phyloP scores from a whole-genome alignment of 2,113 vertebrate genomes.

The Zosterops pallidus region DNA sequence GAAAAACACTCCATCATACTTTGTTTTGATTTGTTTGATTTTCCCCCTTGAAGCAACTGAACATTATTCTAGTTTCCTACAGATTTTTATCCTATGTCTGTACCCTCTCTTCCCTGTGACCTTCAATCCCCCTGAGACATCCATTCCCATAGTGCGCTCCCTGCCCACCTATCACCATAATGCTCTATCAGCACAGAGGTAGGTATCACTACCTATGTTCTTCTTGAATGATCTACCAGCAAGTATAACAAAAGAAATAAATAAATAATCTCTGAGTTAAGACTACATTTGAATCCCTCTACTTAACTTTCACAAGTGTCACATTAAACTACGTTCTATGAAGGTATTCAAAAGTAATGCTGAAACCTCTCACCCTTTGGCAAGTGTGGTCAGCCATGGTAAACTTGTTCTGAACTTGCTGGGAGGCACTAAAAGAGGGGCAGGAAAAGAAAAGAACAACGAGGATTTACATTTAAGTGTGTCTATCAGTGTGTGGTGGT shows the following conservation, averaged over 20 bases:
- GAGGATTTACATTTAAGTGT: not conserved
- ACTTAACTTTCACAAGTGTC: not conserved
- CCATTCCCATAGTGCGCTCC: not conserved
- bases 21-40: not conserved
- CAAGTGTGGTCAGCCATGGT: not conserved
- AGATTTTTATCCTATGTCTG: not conserved
- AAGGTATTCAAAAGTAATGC: not conserved
- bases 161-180: not conserved
- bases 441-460: not conserved
- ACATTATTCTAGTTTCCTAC: not conserved
- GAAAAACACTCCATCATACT: not conserved
- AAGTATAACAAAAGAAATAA: not conserved
- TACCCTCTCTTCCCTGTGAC: not conserved
- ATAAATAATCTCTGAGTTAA: not conserved
- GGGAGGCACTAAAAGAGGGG: not conserved
- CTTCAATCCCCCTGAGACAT: not conserved
- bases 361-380: not conserved
- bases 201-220: not conserved
- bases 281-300: not conserved
- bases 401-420: not conserved
- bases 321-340: fast-evolving
- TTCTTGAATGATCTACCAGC: not conserved
- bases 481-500: not conserved
- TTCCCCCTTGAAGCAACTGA: not conserved
- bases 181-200: not conserved